Percentiles rank a stretch among this genome's conserved stretches.
Evolutionary conservation across 2,888 invertebrate species (phyloP).

Genomic region (Diadromus collaris): DNA sequence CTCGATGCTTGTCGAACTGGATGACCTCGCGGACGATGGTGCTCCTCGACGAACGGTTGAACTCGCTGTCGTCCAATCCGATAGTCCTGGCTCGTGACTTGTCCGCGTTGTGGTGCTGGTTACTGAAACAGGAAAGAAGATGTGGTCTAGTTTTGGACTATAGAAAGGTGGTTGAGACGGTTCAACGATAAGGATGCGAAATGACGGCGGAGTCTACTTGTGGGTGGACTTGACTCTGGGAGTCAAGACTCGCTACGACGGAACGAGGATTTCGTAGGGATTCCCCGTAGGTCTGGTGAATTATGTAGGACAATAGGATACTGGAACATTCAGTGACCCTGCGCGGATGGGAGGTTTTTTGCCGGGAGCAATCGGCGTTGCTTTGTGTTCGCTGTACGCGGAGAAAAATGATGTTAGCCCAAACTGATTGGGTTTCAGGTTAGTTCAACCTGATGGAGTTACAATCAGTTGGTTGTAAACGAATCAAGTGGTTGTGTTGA

Average conservation of each 20-base stretch:
- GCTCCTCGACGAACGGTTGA: constrained; percentile 42
- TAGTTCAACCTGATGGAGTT: too few relatives aligned
- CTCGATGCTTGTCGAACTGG: constrained; percentile 12
- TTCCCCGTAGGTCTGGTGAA: background rate
- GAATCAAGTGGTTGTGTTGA: too few relatives aligned
- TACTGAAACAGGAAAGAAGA: constrained; percentile 68
- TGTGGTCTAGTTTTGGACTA: background rate
- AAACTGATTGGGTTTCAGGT: too few relatives aligned
- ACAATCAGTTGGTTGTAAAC: too few relatives aligned
- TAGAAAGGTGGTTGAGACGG: background rate
- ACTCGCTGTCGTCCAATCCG: constrained; percentile 63
- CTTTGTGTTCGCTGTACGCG: background rate
- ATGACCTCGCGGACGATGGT: constrained; percentile 34
- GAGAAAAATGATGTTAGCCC: background rate
- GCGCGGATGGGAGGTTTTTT: background rate
- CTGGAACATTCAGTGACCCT: background rate
- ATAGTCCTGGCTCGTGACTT: constrained; percentile 63
- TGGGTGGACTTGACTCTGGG: too few relatives aligned
- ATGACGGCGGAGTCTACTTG: background rate
- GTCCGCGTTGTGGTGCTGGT: constrained; percentile 70
- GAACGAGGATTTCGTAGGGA: background rate
- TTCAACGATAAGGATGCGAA: background rate
- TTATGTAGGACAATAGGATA: background rate
- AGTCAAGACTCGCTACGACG: background rate
- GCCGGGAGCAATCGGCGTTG: background rate